These are phyloP conservation scores for Saccostrea glomerata DNA, from an alignment of 1,140 invertebrate genomes.

Conservation along the genomic window DNA sequence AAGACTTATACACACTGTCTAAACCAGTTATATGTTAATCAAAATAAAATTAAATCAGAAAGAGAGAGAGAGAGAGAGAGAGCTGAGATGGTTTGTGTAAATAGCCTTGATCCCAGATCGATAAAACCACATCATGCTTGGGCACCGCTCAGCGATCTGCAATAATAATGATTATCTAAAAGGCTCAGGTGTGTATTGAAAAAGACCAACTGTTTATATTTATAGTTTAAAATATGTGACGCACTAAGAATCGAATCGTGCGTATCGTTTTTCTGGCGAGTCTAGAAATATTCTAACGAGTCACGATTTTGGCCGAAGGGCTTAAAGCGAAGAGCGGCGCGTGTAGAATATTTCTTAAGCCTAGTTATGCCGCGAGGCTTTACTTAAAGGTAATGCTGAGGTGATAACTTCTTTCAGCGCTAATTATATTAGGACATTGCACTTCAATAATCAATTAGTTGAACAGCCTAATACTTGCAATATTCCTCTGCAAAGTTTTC, in stretches of 20 bases:
- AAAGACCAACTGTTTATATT: slow-evolving; percentile 29
- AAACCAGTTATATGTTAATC: neutral
- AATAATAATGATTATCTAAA: neutral
- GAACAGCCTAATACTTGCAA: too few species aligned
- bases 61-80: slow-evolving; percentile 30
- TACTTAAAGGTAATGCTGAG: neutral
- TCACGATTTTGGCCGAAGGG: slow-evolving; percentile 22
- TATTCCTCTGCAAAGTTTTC: too few species aligned
- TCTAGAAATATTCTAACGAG: slow-evolving; percentile 34
- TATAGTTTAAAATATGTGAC: slow-evolving; percentile 35
- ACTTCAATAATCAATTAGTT: too few species aligned
- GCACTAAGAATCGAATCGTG: slow-evolving; percentile 1
- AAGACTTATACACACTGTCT: neutral
- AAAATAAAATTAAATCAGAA: neutral
- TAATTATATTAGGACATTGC: neutral
- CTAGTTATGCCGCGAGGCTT: neutral
- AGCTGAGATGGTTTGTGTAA: neutral
- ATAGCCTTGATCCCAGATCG: neutral
- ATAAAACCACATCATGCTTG: neutral
- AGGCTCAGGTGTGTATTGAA: slow-evolving; percentile 13
- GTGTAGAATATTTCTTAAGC: slow-evolving; percentile 27
- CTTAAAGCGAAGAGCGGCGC: slow-evolving; percentile 11
- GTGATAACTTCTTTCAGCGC: neutral
- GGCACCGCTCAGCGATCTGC: neutral
- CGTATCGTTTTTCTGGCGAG: slow-evolving; percentile 27